Evolutionary conservation across 2,797 vertebrate species (phyloP).

Genomic region (Pogoniulus pusillus): DNA sequence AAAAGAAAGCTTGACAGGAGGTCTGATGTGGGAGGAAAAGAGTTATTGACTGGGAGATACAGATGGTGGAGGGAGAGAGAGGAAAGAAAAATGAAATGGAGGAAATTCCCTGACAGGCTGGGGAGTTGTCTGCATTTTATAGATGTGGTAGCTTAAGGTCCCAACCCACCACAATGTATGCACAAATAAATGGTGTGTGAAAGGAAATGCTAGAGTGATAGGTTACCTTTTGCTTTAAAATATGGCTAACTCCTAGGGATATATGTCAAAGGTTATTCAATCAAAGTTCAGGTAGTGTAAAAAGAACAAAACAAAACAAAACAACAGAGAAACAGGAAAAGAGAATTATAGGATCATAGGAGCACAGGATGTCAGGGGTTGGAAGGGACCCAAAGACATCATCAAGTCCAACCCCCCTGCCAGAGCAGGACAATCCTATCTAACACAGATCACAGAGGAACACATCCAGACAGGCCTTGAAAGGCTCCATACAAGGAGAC

Average conservation of each 20-base stretch:
- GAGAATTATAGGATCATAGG: too few relatives aligned
- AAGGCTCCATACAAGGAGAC: too few relatives aligned
- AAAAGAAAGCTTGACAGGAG: slow-evolving; percentile 7
- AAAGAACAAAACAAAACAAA: neutral
- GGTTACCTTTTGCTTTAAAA: slow-evolving; percentile 1
- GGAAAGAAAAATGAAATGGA: slow-evolving; percentile 47
- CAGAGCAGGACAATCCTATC: too few relatives aligned
- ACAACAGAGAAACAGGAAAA: neutral
- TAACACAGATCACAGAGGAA: too few relatives aligned
- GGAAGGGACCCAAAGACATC: too few relatives aligned
- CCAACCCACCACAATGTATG: neutral
- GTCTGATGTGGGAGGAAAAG: neutral
- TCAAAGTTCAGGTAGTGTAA: neutral
- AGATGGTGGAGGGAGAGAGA: slow-evolving; percentile 16
- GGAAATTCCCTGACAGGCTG: slow-evolving; percentile 15
- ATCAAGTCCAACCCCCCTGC: too few relatives aligned
- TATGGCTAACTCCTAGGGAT: neutral
- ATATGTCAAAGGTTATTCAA: neutral
- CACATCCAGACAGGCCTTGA: too few relatives aligned
- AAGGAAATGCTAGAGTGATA: slow-evolving; percentile 18
- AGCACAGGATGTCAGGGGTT: too few relatives aligned
- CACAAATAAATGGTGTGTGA: slow-evolving; percentile 18
- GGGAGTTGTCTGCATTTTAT: slow-evolving; percentile 18
- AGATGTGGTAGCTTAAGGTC: neutral
- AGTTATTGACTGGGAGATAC: slow-evolving; percentile 27